A percentile compares a stretch with the other conserved stretches of the same genome.
phyloP scores from a whole-genome alignment of 2,113 vertebrate genomes.

The Canis aureus region DNA sequence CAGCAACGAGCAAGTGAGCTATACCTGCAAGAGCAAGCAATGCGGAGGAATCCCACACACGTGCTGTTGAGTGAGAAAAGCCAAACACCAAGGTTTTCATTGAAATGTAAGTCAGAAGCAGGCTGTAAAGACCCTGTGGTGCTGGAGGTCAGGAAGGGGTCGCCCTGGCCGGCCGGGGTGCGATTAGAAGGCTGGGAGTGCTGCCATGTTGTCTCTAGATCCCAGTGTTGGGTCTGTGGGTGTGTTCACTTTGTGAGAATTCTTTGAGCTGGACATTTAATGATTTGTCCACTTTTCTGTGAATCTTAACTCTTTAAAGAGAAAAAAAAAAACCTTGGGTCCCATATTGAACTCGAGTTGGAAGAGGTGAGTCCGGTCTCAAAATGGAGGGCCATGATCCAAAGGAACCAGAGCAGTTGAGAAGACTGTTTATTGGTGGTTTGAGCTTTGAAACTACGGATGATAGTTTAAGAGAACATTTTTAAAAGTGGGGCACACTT shows the following conservation, averaged over 20 bases:
- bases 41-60: background rate
- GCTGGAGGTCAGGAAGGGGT: background rate
- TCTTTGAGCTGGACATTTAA: background rate
- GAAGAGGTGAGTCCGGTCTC: too few relatives aligned
- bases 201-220: background rate
- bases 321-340: background rate
- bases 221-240: background rate
- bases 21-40: accelerated
- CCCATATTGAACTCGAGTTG: too few relatives aligned
- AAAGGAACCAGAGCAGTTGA: too few relatives aligned
- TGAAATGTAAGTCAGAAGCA: background rate
- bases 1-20: background rate
- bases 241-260: background rate
- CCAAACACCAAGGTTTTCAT: background rate
- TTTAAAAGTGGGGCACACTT: too few relatives aligned
- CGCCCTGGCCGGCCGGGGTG: too few relatives aligned
- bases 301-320: background rate
- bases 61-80: background rate
- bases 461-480: too few relatives aligned
- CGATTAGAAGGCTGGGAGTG: background rate
- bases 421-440: too few relatives aligned
- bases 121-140: background rate
- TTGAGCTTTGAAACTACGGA: too few relatives aligned
- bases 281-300: background rate
- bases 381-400: too few relatives aligned